A percentile compares a stretch with the other conserved stretches of the same genome.
Evolutionary conservation across 2,797 vertebrate genomes (phyloP).

Genomic region (Micropoecilia bifurca): DNA sequence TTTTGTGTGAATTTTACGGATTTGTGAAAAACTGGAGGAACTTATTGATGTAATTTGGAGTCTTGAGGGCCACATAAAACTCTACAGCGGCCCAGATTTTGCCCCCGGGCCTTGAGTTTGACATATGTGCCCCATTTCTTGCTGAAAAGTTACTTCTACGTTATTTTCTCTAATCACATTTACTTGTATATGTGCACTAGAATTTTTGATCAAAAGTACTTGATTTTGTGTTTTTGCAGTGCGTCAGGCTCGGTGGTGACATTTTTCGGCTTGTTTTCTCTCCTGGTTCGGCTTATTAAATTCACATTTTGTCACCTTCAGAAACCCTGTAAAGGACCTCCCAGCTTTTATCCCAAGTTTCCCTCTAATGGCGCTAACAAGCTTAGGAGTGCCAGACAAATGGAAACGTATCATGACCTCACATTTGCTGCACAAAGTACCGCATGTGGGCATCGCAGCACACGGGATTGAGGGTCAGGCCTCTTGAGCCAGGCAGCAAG

Average conservation of each 20-base stretch:
- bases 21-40: too few species aligned
- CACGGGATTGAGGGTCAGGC: constrained; percentile 10
- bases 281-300: constrained; percentile 30
- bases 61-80: too few species aligned
- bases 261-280: constrained; percentile 47
- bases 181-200: too few species aligned
- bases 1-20: too few species aligned
- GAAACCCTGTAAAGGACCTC: constrained; percentile 27
- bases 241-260: constrained; percentile 40
- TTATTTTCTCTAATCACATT: too few species aligned
- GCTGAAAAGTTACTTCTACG: too few species aligned
- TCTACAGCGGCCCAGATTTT: too few species aligned
- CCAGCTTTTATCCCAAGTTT: constrained; percentile 22
- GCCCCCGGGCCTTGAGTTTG: too few species aligned
- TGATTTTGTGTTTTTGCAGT: too few species aligned
- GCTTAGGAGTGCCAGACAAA: not conserved
- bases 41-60: too few species aligned
- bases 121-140: too few species aligned
- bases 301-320: constrained; percentile 45
- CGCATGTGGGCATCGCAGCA: constrained; percentile 3
- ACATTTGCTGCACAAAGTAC: not conserved
- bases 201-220: too few species aligned
- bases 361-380: constrained; percentile 37
- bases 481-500: not conserved
- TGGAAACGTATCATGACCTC: not conserved